Conservation (phyloP, 2,797 vertebrate genomes). For the Eulemur mongoz region DNA sequence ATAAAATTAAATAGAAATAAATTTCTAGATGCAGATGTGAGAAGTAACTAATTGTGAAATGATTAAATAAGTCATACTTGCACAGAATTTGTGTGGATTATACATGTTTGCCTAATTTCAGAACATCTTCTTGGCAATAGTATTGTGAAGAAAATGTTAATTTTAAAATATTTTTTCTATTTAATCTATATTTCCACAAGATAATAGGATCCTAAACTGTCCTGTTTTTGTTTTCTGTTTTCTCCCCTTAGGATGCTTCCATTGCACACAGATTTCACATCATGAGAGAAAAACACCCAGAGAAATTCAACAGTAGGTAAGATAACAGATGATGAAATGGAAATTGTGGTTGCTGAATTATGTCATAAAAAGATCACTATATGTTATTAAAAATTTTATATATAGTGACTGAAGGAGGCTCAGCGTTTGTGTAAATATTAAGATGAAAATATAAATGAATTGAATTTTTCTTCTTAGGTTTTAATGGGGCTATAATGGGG, state of each 20-base stretch:
- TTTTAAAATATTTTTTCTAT: not conserved
- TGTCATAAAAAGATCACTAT: not conserved
- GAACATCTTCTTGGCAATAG: not conserved
- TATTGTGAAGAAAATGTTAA: not conserved
- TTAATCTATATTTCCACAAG: not conserved
- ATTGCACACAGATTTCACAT: conserved; percentile 95
- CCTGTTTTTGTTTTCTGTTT: conserved; percentile 22
- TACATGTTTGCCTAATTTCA: not conserved
- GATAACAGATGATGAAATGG: conserved; percentile 29
- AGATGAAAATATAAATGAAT: not conserved
- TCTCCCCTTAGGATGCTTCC: conserved; percentile 90
- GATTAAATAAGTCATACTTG: not conserved
- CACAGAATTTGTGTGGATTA: not conserved
- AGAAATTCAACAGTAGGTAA: conserved; percentile 96
- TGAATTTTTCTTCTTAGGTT: not conserved
- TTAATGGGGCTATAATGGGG: not conserved
- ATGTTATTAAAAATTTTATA: not conserved
- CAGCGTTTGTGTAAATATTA: not conserved
- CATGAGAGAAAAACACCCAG: conserved; percentile 95
- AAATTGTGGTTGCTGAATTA: not conserved
- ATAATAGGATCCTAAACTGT: conserved; percentile 46
- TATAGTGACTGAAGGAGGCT: not conserved
- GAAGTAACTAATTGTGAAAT: not conserved
- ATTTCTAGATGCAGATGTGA: not conserved
- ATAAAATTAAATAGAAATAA: not conserved